phyloP scores from a whole-genome alignment of 2,797 vertebrate species.

The Sebastes taczanowskii region DNA sequence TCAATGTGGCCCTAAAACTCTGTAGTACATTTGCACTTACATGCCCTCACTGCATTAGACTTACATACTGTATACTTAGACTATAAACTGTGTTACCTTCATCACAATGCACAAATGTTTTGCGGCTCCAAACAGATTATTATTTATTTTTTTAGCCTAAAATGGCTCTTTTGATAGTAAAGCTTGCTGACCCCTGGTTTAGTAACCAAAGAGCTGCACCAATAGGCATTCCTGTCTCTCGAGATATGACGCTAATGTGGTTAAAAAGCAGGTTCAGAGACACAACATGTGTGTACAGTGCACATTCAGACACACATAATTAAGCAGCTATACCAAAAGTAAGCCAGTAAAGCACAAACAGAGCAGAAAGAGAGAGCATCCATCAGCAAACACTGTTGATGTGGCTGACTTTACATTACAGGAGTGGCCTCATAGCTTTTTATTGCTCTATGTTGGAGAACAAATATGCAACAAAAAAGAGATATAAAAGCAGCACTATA shows the following conservation, averaged over 20 bases:
- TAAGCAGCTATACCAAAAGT: background rate
- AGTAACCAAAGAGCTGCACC: background rate
- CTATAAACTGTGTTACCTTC: too few relatives aligned
- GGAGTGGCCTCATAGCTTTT: slow-evolving; percentile 40
- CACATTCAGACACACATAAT: background rate
- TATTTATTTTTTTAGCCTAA: too few relatives aligned
- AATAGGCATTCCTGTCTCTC: background rate
- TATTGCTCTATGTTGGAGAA: slow-evolving; percentile 24
- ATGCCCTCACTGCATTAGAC: too few relatives aligned
- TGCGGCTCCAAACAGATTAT: too few relatives aligned
- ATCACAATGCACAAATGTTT: too few relatives aligned
- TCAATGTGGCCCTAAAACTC: too few relatives aligned
- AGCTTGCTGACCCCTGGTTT: too few relatives aligned
- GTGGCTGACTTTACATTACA: slow-evolving; percentile 5
- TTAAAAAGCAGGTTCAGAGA: background rate
- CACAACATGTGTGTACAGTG: background rate
- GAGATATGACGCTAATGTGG: background rate
- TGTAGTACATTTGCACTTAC: too few relatives aligned
- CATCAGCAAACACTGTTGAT: background rate
- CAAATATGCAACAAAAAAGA: slow-evolving; percentile 24
- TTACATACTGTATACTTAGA: too few relatives aligned
- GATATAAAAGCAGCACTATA: slow-evolving; percentile 4
- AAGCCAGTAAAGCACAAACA: background rate
- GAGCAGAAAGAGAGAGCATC: background rate
- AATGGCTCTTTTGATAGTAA: too few relatives aligned